phyloP scores from a whole-genome alignment of 2,888 invertebrate species.

The Hypena proboscidalis region DNA sequence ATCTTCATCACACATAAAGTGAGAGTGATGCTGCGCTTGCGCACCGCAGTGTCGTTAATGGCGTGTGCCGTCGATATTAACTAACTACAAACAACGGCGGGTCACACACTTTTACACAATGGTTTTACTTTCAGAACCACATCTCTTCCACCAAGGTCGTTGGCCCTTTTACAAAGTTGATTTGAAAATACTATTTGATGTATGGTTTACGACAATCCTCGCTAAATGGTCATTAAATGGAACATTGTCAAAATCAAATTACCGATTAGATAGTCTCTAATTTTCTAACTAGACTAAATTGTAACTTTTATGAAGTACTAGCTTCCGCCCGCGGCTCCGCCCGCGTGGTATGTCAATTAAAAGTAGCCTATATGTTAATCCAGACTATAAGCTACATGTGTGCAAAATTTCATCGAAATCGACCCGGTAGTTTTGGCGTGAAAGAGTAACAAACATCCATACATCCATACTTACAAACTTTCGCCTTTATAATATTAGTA shows the following conservation, averaged over 20 bases:
- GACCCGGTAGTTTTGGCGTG: too few relatives aligned
- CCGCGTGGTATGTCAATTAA: too few relatives aligned
- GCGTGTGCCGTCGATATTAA: conserved; percentile 51
- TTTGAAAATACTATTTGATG: not conserved
- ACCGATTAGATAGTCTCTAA: too few relatives aligned
- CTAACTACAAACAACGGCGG: conserved; percentile 33
- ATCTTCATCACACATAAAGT: conserved; percentile 59
- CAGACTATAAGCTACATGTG: too few relatives aligned
- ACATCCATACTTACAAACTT: too few relatives aligned
- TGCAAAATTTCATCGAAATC: too few relatives aligned
- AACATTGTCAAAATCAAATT: not conserved
- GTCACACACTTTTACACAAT: conserved; percentile 42
- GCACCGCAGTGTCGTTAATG: conserved; percentile 61
- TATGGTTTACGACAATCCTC: not conserved
- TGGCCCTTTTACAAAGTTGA: conserved; percentile 4
- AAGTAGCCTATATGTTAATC: too few relatives aligned
- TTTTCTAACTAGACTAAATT: too few relatives aligned
- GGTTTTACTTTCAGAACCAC: conserved; percentile 47
- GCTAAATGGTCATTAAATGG: not conserved
- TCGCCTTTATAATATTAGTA: too few relatives aligned
- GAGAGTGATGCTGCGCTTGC: conserved; percentile 71
- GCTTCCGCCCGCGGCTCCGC: too few relatives aligned
- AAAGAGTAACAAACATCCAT: too few relatives aligned
- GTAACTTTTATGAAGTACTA: too few relatives aligned
- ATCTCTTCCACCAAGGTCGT: conserved; percentile 3